Evolutionary conservation across 2,888 invertebrate genomes (phyloP), one percentile per base, ranked within the genome.

Genomic region (Cheilosia vulpina): DNA sequence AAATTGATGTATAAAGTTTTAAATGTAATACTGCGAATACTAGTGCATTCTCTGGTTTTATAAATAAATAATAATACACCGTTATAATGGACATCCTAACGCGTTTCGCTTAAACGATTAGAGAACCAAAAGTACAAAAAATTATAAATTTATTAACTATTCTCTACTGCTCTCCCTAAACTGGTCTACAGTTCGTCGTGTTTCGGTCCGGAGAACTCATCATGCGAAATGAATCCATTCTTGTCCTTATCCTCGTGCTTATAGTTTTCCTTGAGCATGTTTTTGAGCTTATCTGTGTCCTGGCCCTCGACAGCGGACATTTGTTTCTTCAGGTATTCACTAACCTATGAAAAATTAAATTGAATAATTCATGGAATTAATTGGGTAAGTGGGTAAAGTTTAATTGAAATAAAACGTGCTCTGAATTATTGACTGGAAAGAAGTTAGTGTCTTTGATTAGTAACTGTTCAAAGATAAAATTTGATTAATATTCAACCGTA

Each of bases 231-330:
- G 93, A 95, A 97, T 82, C 98, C 98, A 90, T 99, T 98, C 92
- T 97, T 97, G 93, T 99, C 98, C 92, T 97, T 97, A 92, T 99
- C 98, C 92, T 99, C 98, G 91, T 98, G 98, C 91, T 98, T 98
- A 92, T 98, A 97, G 92, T 98, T 97, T 90, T 97, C 96, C 79
- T 96, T 96, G 73, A 97, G 93, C 96, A 96, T 96, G 90, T 95
- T 96, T 91, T 96, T 96, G 89, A 97, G 93, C 90, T 97, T 96
- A 4, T 96, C 96, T 89, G 95, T 95, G 88, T 94, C 94, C 85
- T 94, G 95, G 2, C 95, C 96, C 89, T 96, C 96, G 1, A 96
- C 95, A 43, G 96, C 96, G 2, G 96, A 94, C 96, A 98, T 96
- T 93, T 98, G 98, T 90, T 97, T 97, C 93, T 96, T 97, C 89